Evolutionary conservation across 2,888 invertebrate species (phyloP).

Genomic region (Allolobophora icterica): DNA sequence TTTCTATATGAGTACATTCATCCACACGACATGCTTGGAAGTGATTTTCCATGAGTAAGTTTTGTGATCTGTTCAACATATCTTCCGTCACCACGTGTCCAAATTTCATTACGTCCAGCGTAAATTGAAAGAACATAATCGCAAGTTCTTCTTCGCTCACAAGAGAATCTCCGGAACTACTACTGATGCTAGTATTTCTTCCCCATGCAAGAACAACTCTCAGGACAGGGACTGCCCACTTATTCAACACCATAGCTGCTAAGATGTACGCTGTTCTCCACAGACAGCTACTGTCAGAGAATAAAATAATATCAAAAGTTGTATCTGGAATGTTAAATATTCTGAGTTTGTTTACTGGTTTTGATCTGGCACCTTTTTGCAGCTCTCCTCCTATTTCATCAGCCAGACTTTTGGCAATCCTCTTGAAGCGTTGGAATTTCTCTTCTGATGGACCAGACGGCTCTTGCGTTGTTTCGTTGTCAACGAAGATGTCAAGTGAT

Average conservation of each 20-base stretch:
- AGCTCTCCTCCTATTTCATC: background rate
- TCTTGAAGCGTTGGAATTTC: background rate
- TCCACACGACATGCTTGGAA: background rate
- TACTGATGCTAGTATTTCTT: background rate
- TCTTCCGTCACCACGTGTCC: background rate
- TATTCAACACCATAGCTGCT: slow-evolving; percentile 13
- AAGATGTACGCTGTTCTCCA: background rate
- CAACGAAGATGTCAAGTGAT: background rate
- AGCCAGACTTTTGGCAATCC: background rate
- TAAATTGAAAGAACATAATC: background rate
- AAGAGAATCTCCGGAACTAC: background rate
- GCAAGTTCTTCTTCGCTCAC: background rate
- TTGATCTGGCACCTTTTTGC: background rate
- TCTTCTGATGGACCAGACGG: background rate
- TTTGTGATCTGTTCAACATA: background rate
- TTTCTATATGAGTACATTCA: background rate
- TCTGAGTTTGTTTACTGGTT: background rate
- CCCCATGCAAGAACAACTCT: background rate
- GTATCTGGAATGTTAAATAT: background rate
- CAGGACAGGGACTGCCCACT: background rate
- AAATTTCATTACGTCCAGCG: background rate
- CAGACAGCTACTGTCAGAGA: background rate
- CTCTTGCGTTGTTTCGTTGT: background rate
- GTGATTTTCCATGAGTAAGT: background rate
- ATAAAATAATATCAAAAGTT: background rate